Conservation (phyloP, 1,140 invertebrate species). For the Centruroides vittatus region DNA sequence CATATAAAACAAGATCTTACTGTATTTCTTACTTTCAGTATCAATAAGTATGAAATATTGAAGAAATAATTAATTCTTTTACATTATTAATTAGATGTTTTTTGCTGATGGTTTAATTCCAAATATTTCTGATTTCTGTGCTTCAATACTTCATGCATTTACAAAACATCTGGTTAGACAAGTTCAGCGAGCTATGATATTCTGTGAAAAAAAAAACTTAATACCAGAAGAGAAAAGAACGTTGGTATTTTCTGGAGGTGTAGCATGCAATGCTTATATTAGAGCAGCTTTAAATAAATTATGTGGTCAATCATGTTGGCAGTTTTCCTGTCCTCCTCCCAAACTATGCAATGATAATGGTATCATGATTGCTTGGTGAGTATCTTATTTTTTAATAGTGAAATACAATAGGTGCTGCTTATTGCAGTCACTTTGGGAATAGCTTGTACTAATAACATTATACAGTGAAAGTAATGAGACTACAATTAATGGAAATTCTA, state of each 20-base stretch:
- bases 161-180: conserved; percentile 63
- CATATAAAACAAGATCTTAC: no score
- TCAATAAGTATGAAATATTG: no score
- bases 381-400: background rate
- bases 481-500: no score
- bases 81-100: conserved; percentile 28
- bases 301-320: conserved; percentile 47
- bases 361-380: conserved; percentile 92
- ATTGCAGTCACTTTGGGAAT: no score
- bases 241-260: conserved; percentile 80
- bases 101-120: conserved; percentile 54
- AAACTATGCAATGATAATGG: conserved; percentile 93
- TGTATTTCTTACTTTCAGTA: no score
- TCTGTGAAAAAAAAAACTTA: conserved; percentile 7
- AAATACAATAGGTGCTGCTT: no score
- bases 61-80: background rate
- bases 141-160: conserved; percentile 59
- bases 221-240: background rate
- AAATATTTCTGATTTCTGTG: conserved; percentile 68
- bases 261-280: conserved; percentile 82
- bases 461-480: no score
- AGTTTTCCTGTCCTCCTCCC: conserved; percentile 58
- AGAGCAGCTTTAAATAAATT: conserved; percentile 48
- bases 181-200: conserved; percentile 67
- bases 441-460: no score